These are phyloP conservation scores for Holacanthella duospinosa DNA, from an alignment of 2,888 invertebrate genomes.

Conservation along the genomic window DNA sequence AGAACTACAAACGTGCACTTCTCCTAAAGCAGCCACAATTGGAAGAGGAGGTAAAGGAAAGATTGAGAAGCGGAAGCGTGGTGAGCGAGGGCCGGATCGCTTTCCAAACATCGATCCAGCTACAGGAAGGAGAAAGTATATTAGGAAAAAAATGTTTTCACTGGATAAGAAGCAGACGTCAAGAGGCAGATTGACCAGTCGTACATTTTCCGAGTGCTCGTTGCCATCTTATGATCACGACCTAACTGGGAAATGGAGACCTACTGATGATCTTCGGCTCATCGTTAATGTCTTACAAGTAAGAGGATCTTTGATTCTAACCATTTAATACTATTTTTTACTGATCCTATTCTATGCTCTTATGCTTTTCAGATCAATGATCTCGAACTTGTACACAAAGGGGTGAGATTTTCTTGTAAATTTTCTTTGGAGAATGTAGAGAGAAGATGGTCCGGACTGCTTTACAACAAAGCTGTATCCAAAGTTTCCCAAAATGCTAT, in stretches of 20 bases:
- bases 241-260: constrained; percentile 79
- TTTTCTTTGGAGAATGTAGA: constrained; percentile 89
- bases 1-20: neutral
- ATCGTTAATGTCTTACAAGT: constrained; percentile 88
- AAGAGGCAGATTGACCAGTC: neutral
- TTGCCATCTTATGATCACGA: neutral
- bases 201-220: neutral
- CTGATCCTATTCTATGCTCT: too few species aligned
- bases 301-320: constrained; percentile 9
- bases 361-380: constrained; percentile 50
- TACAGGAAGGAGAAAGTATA: constrained; percentile 17
- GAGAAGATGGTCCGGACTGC: constrained; percentile 87
- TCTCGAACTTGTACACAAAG: constrained; percentile 62
- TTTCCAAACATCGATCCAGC: constrained; percentile 10
- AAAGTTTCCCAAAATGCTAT: constrained; percentile 84
- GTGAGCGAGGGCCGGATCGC: constrained; percentile 4
- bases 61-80: neutral
- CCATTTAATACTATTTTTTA: too few species aligned
- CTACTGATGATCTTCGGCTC: constrained; percentile 87
- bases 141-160: constrained; percentile 7
- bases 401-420: constrained; percentile 89
- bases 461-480: constrained; percentile 90
- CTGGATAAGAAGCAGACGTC: neutral
- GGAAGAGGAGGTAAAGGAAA: neutral
- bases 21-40: neutral